Percentiles rank a stretch among this genome's conserved stretches.
Conservation (phyloP, 53 echinoderm and acorn worm species). For the Crossaster papposus region DNA sequence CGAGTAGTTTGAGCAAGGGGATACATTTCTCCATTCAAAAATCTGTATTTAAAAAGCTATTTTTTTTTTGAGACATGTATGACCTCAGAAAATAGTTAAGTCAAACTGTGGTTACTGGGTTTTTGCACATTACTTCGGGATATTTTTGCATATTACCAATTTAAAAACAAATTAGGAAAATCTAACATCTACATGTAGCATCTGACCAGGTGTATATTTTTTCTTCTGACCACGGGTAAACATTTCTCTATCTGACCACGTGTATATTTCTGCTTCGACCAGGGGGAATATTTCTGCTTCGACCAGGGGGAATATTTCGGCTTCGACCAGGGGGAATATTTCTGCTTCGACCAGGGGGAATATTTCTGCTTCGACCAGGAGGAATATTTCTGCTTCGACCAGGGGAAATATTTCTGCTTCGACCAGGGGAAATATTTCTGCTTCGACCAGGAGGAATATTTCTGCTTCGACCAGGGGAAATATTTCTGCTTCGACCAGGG, state of each 20-base stretch:
- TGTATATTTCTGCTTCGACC: not conserved
- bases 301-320: not conserved
- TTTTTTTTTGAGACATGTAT: not conserved
- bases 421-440: not conserved
- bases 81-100: not conserved
- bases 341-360: not conserved
- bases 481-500: not conserved
- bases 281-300: not conserved
- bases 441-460: not conserved
- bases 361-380: not conserved
- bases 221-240: no score
- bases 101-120: no score
- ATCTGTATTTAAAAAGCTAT: not conserved
- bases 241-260: no score
- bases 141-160: no score
- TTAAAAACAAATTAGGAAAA: no score
- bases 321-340: no score
- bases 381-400: not conserved
- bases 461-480: not conserved
- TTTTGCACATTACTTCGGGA: no score
- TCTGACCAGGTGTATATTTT: no score
- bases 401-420: not conserved
- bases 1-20: not conserved
- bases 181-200: no score
- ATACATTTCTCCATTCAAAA: not conserved